phyloP scores from a whole-genome alignment of 2,113 vertebrate genomes.

The Pygoscelis antarcticus region DNA sequence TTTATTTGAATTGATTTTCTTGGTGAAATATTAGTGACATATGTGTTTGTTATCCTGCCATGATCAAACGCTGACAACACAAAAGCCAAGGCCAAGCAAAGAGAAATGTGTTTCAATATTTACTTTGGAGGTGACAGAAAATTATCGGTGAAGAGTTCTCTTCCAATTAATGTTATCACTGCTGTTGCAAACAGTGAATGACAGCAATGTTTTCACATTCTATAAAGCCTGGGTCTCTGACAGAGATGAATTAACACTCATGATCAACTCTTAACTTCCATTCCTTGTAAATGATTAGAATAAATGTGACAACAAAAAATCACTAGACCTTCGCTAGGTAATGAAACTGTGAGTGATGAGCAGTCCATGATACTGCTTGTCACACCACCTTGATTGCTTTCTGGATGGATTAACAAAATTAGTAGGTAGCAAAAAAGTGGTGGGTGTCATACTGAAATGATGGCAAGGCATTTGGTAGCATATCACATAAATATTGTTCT shows the following conservation, averaged over 20 bases:
- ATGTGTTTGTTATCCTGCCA: not conserved
- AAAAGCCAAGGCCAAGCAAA: not conserved
- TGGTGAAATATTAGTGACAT: conserved; percentile 6
- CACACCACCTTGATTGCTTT: not conserved
- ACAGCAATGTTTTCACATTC: not conserved
- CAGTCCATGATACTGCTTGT: not conserved
- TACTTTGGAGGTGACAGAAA: conserved; percentile 18
- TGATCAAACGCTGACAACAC: not conserved
- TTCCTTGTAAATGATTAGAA: not conserved
- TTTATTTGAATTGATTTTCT: not conserved
- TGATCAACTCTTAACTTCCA: conserved; percentile 2
- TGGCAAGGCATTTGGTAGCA: not conserved
- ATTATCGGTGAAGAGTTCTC: not conserved
- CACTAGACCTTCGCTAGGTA: not conserved
- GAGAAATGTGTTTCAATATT: conserved; percentile 22
- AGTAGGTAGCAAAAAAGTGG: not conserved
- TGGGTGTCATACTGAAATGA: not conserved
- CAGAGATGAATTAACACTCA: not conserved
- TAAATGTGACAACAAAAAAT: conserved; percentile 26
- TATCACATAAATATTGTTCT: not conserved
- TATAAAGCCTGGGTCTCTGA: not conserved
- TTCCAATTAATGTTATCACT: conserved; percentile 15
- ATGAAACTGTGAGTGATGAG: conserved; percentile 48
- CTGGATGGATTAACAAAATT: not conserved
- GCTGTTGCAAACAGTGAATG: not conserved